phyloP scores from a whole-genome alignment of 2,888 invertebrate species.

The Cotesia congregata region DNA sequence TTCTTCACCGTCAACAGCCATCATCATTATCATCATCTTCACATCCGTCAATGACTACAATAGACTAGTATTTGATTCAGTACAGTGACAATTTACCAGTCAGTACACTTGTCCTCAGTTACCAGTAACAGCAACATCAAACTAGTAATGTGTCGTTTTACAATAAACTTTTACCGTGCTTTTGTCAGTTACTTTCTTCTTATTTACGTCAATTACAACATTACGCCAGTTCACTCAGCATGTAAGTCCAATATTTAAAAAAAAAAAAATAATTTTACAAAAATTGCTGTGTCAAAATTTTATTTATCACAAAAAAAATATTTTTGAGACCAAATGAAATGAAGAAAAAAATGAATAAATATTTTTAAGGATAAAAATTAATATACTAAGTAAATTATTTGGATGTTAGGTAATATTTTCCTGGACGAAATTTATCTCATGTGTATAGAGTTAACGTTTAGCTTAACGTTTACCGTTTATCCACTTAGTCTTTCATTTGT shows the following conservation, averaged over 20 bases:
- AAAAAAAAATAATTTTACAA: not conserved
- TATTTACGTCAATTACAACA: not conserved
- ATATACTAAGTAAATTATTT: not conserved
- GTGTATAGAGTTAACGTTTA: not conserved
- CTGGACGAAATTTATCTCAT: constrained; percentile 1
- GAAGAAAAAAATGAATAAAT: no score
- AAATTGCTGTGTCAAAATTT: no score
- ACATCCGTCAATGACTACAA: constrained; percentile 26
- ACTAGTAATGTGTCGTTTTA: constrained; percentile 17
- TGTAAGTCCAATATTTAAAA: constrained; percentile 22
- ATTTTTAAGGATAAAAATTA: no score
- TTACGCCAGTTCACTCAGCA: constrained; percentile 5
- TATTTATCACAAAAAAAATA: no score
- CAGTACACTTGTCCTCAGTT: not conserved
- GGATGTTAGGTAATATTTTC: not conserved
- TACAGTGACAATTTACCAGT: not conserved
- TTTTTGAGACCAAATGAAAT: no score
- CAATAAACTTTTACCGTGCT: not conserved
- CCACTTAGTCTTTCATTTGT: constrained; percentile 42
- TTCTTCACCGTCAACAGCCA: not conserved
- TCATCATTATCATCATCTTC: not conserved
- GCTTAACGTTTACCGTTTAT: constrained; percentile 46
- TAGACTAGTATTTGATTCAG: constrained; percentile 6
- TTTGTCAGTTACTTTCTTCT: constrained; percentile 14
- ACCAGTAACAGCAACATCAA: constrained; percentile 10